These are phyloP conservation scores for Eudyptes chrysolophus DNA, from an alignment of 2,113 vertebrate species.

Conservation along the genomic window DNA sequence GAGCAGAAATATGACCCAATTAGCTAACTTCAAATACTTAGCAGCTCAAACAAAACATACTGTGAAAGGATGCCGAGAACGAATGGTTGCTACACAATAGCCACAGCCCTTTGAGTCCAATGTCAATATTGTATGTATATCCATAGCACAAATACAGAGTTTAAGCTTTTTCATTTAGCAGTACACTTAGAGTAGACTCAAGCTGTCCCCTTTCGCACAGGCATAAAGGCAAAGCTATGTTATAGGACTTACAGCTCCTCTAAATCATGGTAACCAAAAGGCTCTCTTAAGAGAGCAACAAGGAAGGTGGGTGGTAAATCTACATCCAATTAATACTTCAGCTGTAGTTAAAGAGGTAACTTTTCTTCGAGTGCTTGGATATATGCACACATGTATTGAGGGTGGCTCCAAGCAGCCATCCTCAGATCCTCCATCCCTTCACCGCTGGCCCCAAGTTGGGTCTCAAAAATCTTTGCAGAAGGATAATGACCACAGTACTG, in stretches of 20 bases:
- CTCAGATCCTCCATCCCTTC: not conserved
- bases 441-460: not conserved
- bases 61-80: not conserved
- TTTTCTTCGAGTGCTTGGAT: not conserved
- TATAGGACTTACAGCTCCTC: not conserved
- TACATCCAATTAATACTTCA: not conserved
- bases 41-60: not conserved
- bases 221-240: not conserved
- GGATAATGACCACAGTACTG: not conserved
- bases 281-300: not conserved
- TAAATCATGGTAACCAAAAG: not conserved
- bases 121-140: not conserved
- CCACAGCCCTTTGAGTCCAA: not conserved
- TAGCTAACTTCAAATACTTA: not conserved
- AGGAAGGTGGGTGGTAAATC: not conserved
- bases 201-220: not conserved
- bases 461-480: not conserved
- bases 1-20: not conserved
- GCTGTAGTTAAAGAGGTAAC: not conserved
- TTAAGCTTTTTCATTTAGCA: not conserved
- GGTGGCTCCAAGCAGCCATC: not conserved
- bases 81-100: not conserved
- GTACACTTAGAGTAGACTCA: not conserved
- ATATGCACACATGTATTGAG: fast-evolving
- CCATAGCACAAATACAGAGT: not conserved